Percentiles rank a stretch among this genome's conserved stretches.
phyloP scores from a whole-genome alignment of 2,113 vertebrate genomes.

The Podarcis cretensis region DNA sequence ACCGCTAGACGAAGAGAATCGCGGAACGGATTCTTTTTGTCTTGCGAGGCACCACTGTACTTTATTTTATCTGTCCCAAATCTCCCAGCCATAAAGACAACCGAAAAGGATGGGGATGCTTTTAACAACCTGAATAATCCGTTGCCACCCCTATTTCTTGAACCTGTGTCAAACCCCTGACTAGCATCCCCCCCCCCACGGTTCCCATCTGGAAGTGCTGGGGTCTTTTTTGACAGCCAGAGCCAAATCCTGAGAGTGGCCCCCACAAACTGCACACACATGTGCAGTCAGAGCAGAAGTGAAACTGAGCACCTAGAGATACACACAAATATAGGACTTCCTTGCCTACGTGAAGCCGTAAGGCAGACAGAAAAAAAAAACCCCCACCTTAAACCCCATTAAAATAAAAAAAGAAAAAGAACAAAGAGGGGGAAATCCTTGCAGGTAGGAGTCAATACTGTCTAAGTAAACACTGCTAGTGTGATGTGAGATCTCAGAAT shows the following conservation, averaged over 20 bases:
- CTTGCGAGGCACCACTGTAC: no score
- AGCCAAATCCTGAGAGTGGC: slow-evolving; percentile 58
- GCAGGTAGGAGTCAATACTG: background rate
- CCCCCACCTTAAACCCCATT: slow-evolving; percentile 15
- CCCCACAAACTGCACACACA: slow-evolving; percentile 21
- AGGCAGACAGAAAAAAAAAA: background rate
- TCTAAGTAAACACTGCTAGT: background rate
- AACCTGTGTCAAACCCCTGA: no score
- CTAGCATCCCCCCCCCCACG: no score
- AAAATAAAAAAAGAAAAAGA: slow-evolving; percentile 10
- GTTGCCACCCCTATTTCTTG: no score
- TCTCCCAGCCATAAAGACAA: no score
- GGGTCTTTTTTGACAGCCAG: slow-evolving; percentile 37
- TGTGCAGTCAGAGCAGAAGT: slow-evolving; percentile 54
- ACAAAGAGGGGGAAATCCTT: background rate
- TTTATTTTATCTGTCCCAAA: no score
- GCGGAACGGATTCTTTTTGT: no score
- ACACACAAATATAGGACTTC: slow-evolving; percentile 68
- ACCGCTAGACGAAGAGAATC: no score
- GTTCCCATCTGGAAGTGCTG: no score
- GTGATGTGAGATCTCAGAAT: background rate
- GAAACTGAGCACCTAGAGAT: slow-evolving; percentile 58
- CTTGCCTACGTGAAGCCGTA: slow-evolving; percentile 39
- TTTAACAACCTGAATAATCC: no score
- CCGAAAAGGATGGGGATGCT: no score